Evolutionary conservation across 1,140 invertebrate species (phyloP).

Genomic region (Drosophila kanapiae): DNA sequence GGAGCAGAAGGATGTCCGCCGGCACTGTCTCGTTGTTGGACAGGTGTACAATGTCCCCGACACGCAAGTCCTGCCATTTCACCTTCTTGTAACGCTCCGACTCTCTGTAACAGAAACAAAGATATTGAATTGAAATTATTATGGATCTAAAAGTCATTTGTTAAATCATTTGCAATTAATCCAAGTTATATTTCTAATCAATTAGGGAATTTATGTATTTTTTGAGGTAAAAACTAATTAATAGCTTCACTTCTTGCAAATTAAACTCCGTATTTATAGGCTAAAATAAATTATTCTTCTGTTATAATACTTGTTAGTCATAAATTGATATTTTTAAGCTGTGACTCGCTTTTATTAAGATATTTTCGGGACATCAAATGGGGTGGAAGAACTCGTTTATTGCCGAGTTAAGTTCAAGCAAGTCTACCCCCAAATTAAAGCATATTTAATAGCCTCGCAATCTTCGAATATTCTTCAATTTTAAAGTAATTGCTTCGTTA

Average conservation of each 20-base stretch:
- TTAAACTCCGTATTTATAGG: background rate
- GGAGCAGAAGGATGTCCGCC: conserved; percentile 96
- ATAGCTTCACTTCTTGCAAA: background rate
- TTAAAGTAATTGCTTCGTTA: conserved; percentile 12
- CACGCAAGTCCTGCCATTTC: conserved; percentile 95
- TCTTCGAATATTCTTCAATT: background rate
- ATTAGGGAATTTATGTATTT: background rate
- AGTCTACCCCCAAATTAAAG: conserved; percentile 3
- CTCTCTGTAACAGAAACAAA: conserved; percentile 87
- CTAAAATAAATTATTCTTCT: background rate
- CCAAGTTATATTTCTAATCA: background rate
- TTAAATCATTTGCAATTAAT: conserved; percentile 11
- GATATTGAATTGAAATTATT: background rate
- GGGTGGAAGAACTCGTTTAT: background rate
- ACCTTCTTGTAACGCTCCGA: conserved; percentile 93
- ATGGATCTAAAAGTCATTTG: conserved; percentile 4
- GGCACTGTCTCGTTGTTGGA: conserved; percentile 98
- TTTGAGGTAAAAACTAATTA: background rate
- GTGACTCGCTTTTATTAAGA: background rate
- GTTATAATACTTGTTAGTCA: background rate
- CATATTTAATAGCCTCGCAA: background rate
- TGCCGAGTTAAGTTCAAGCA: no score
- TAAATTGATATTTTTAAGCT: background rate
- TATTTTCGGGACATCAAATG: background rate
- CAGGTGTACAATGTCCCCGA: conserved; percentile 98